phyloP scores from a whole-genome alignment of 1,140 invertebrate species.

The Nautilus pompilius region DNA sequence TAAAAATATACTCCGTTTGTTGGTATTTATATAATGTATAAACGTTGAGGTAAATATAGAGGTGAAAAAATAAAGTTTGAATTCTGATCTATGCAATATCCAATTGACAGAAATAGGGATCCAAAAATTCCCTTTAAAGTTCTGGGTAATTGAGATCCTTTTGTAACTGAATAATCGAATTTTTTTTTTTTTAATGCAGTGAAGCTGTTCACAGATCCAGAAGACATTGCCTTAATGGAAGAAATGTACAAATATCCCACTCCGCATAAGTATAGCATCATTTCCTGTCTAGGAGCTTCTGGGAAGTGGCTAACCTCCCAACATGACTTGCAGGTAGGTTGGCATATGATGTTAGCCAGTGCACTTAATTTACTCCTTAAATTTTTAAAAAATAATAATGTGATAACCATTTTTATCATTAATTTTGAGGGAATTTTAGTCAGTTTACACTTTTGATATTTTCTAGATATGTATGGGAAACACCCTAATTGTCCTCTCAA shows the following conservation, averaged over 20 bases:
- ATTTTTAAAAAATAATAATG: background rate
- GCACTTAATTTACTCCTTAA: background rate
- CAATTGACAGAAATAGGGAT: too few species aligned
- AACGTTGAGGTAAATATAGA: background rate
- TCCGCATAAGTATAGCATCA: conserved; percentile 58
- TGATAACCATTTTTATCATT: background rate
- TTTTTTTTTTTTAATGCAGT: conserved; percentile 27
- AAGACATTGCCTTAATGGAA: conserved; percentile 44
- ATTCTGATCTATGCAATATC: too few species aligned
- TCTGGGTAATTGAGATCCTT: too few species aligned
- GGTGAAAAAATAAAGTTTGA: too few species aligned
- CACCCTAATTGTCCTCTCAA: too few species aligned
- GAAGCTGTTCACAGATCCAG: conserved; percentile 50
- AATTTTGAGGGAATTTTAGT: background rate
- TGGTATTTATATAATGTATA: background rate
- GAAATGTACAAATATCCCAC: conserved; percentile 41
- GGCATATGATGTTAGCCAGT: background rate
- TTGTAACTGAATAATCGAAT: too few species aligned
- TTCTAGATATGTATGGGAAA: background rate
- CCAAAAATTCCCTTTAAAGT: too few species aligned
- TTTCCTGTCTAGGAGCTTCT: conserved; percentile 57
- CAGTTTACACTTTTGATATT: background rate
- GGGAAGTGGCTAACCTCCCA: conserved; percentile 59
- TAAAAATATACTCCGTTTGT: background rate
- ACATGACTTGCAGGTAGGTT: conserved; percentile 55